A percentile compares a stretch with the other conserved stretches of the same genome.
phyloP scores from a whole-genome alignment of 2,113 vertebrate genomes.

The Uria lomvia region DNA sequence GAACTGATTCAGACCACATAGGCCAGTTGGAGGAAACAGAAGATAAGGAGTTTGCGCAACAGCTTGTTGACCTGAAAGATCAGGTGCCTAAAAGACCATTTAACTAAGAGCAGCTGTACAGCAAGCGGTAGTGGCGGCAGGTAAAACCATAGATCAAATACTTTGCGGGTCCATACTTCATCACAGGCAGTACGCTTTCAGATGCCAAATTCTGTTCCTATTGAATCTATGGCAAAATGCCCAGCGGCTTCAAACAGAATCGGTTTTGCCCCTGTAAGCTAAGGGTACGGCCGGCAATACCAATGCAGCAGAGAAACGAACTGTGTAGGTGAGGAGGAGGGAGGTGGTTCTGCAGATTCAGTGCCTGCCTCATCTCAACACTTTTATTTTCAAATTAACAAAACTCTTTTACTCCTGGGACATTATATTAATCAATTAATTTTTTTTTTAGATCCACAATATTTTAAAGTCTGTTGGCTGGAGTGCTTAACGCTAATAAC shows the following conservation, averaged over 20 bases:
- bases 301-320: not conserved
- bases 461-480: not conserved
- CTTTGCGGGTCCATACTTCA: not conserved
- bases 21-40: not conserved
- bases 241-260: not conserved
- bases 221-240: constrained; percentile 31
- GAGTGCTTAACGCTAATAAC: not conserved
- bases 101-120: constrained; percentile 1
- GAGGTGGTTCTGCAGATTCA: not conserved
- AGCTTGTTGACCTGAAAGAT: constrained; percentile 12
- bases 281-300: not conserved
- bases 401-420: not conserved
- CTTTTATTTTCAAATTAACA: not conserved
- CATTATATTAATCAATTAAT: not conserved
- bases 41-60: not conserved
- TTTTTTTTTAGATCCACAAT: not conserved
- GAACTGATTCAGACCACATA: not conserved
- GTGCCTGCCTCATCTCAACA: not conserved
- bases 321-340: not conserved
- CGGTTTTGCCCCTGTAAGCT: constrained; percentile 15
- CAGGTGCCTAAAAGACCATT: constrained; percentile 8
- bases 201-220: not conserved
- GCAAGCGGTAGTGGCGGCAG: not conserved
- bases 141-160: constrained; percentile 15
- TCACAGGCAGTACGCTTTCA: not conserved